A percentile compares a stretch with the other conserved stretches of the same genome.
Conservation (phyloP, 64 coral and sea anemone genomes). For the Pocillopora damicornis region DNA sequence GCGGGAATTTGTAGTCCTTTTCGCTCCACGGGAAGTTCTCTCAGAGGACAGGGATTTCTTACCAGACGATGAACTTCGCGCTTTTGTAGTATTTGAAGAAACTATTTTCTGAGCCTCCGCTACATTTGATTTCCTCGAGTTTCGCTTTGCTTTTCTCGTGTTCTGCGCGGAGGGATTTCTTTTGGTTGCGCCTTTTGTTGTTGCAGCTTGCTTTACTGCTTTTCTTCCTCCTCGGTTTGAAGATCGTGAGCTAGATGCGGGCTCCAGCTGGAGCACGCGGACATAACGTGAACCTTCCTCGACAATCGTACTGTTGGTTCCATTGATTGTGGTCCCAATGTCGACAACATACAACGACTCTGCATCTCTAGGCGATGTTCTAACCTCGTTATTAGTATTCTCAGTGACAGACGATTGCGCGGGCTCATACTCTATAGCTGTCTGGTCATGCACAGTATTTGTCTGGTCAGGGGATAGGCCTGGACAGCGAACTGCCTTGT, state of each 20-base stretch:
- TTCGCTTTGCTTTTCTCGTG: neutral
- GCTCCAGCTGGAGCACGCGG: constrained; percentile 6
- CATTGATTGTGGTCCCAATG: neutral
- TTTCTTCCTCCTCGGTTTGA: neutral
- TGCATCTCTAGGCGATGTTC: neutral
- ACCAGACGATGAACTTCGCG: neutral
- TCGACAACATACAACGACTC: constrained; percentile 26
- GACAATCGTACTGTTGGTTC: neutral
- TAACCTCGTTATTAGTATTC: too few species aligned
- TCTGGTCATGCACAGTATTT: neutral
- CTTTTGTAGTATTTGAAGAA: neutral
- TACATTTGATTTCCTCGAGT: neutral
- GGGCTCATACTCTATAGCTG: neutral
- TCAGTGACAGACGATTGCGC: neutral
- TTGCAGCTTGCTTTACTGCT: neutral
- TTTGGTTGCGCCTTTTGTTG: neutral
- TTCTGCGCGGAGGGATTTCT: neutral
- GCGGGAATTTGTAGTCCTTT: neutral
- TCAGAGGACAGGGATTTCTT: neutral
- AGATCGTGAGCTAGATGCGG: neutral
- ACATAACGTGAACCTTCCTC: constrained; percentile 14
- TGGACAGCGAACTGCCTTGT: constrained; percentile 24
- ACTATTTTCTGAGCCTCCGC: neutral
- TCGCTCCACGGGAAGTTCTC: too few species aligned
- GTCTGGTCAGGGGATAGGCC: neutral